Evolutionary conservation across 64 coral and sea anemone species (phyloP), one percentile per base, ranked within the genome.

Genomic region (Actinia equina): DNA sequence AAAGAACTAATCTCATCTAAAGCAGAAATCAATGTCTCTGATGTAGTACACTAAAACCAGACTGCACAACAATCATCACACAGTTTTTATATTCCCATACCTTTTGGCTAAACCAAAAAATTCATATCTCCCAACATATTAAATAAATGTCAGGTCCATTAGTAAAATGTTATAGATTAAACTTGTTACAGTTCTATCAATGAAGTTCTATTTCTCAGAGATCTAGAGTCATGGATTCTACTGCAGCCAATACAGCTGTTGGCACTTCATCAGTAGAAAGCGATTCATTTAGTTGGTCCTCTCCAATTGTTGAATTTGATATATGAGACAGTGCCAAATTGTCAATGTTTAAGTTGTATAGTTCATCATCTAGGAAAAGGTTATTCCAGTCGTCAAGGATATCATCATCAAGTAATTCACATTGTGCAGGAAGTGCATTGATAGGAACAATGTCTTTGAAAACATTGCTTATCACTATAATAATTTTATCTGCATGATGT

Each of bases 381-480:
- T 92, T 63, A 88, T 92, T 17, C 91, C 91, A 92, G 77, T 92
- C 91, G 30, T 92, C 91, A 52, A 88, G 86, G n/a, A 92, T 60
- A 5, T 92, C 91, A 17, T 92, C 91, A 88, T 83, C 80, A 88
- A 92, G 62, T 37, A 82, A 26, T 83, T 61, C 63, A 30, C 57
- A 67, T 56, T 87, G 14, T 25, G 37, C n/a, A 55, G 57, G 51
- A 23, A 77, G 12, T 11, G n/a, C 86, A 88, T 27, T 45, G 84
- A 43, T 86, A 20, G 3, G 12, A 18, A 44, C 44, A 17, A 86
- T 86, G 84, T 86, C 84, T 65, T 20, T 15, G 43, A 86, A 86
- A 11, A 86, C 84, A 42, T 64, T 64, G 60, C 25, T 6, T 12
- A 80, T 6, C 5, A 46, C 7, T 4, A 41, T 1, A 80, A 45